phyloP scores from a whole-genome alignment of 2,113 vertebrate genomes.

The Eudyptes chrysolophus region DNA sequence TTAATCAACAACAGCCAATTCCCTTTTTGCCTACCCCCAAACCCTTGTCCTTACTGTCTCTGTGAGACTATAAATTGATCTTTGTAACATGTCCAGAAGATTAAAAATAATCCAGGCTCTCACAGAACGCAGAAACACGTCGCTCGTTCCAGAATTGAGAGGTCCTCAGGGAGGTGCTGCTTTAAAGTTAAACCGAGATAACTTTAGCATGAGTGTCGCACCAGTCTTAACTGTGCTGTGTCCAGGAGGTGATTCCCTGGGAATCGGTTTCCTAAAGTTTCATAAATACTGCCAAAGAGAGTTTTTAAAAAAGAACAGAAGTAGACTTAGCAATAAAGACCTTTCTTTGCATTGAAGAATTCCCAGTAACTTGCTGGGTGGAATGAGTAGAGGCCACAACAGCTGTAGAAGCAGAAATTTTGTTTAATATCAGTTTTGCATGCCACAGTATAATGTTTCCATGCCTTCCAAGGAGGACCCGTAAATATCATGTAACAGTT shows the following conservation, averaged over 20 bases:
- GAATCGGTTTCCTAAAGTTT: background rate
- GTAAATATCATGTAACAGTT: background rate
- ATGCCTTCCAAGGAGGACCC: background rate
- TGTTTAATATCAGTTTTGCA: background rate
- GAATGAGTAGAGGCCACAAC: background rate
- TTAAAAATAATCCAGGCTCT: conserved; percentile 48
- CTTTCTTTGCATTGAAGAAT: background rate
- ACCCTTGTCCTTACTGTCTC: background rate
- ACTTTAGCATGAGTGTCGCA: background rate
- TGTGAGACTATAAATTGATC: conserved; percentile 39
- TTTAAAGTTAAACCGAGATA: conserved; percentile 30
- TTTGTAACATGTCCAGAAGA: conserved; percentile 40
- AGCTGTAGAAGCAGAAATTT: background rate
- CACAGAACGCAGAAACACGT: background rate
- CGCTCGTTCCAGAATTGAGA: background rate
- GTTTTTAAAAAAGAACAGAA: background rate
- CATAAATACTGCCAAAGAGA: background rate
- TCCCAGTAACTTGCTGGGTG: background rate
- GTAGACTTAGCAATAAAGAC: background rate
- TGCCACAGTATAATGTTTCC: background rate
- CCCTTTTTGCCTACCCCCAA: background rate
- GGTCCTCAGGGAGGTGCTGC: conserved; percentile 10
- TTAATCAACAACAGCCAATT: background rate
- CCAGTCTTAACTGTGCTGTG: background rate
- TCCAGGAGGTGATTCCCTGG: background rate